Evolutionary conservation across 2,888 invertebrate genomes (phyloP).

Genomic region (Cepaea hortensis): DNA sequence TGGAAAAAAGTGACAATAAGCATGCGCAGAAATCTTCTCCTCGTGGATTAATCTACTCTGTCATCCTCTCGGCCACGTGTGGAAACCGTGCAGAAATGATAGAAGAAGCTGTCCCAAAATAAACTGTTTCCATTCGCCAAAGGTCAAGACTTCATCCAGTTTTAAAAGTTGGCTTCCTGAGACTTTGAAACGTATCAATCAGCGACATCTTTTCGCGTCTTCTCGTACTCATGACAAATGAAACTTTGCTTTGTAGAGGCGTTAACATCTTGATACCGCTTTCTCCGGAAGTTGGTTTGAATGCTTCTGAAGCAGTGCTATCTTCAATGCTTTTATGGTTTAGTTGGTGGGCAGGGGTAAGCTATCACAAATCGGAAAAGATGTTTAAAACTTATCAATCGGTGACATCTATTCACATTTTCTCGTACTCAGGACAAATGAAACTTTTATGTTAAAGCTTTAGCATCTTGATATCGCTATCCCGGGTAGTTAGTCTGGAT

Average conservation of each 20-base stretch:
- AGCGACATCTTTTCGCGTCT: not conserved
- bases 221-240: too few relatives aligned
- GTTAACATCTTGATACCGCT: too few relatives aligned
- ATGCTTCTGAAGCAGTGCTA: too few relatives aligned
- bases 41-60: constrained; percentile 15
- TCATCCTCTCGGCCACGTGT: constrained; percentile 14
- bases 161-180: not conserved
- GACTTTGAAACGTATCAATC: not conserved
- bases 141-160: constrained; percentile 7
- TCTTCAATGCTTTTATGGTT: too few relatives aligned
- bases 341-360: too few relatives aligned
- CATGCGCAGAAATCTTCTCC: not conserved
- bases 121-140: constrained; percentile 9
- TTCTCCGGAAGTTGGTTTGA: too few relatives aligned
- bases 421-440: too few relatives aligned
- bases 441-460: too few relatives aligned
- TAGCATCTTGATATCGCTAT: too few relatives aligned
- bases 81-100: constrained; percentile 22
- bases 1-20: not conserved
- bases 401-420: not conserved
- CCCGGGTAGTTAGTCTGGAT: too few relatives aligned
- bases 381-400: not conserved
- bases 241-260: too few relatives aligned
- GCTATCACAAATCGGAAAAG: too few relatives aligned
- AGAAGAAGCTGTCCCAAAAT: not conserved